phyloP scores from a whole-genome alignment of 2,113 vertebrate genomes.

The Delphinapterus leucas region DNA sequence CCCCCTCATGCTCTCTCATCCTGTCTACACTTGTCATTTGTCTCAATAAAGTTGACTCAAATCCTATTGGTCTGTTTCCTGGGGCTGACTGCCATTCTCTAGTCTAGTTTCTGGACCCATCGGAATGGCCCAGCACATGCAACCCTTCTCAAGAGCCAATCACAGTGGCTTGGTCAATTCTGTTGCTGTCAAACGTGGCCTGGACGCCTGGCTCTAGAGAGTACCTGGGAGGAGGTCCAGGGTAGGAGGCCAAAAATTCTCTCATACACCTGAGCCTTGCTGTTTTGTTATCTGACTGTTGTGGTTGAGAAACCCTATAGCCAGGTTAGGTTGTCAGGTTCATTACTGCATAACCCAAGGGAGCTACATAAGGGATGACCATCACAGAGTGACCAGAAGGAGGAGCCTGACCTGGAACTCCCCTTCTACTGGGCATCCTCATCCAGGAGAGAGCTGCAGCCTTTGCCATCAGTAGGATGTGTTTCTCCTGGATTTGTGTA shows the following conservation, averaged over 20 bases:
- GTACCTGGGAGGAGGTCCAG: background rate
- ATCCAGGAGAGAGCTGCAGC: background rate
- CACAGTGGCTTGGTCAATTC: background rate
- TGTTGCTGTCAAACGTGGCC: background rate
- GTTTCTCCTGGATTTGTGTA: background rate
- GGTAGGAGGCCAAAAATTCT: background rate
- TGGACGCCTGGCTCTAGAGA: background rate
- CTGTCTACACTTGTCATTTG: background rate
- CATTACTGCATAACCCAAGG: background rate
- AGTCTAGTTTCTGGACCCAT: background rate
- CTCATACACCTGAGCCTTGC: background rate
- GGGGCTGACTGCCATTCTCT: background rate
- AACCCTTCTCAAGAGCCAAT: background rate
- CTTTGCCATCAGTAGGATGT: background rate
- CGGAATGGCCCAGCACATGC: background rate
- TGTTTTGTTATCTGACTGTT: background rate
- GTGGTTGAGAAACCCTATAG: background rate
- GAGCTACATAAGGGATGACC: background rate
- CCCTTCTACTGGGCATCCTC: background rate
- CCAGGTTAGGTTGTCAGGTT: background rate
- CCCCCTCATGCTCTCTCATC: background rate
- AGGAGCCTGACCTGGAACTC: background rate
- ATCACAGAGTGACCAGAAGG: background rate
- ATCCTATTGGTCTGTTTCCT: background rate
- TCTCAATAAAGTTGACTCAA: background rate